These are phyloP conservation scores for Microcebus griseorufus DNA, from an alignment of 2,113 vertebrate species.

Conservation along the genomic window DNA sequence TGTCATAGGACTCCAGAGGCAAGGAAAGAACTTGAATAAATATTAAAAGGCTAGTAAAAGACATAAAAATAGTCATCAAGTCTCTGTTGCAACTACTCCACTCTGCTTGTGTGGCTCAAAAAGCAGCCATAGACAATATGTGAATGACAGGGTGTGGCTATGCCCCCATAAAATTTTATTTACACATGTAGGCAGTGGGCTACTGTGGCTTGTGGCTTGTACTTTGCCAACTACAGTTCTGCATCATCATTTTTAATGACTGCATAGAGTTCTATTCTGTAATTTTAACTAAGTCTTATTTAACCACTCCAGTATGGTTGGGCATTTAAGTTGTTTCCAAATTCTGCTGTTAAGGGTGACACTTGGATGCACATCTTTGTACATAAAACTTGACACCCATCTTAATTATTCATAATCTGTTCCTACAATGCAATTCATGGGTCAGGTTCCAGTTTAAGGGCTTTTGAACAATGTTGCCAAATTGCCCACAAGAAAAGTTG, in stretches of 20 bases:
- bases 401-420: not conserved
- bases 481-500: not conserved
- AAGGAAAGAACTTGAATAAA: not conserved
- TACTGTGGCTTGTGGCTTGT: not conserved
- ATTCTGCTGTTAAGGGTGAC: not conserved
- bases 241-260: not conserved
- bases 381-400: not conserved
- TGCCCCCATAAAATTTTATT: not conserved
- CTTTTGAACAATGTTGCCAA: not conserved
- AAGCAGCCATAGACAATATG: not conserved
- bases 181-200: not conserved
- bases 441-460: not conserved
- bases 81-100: not conserved
- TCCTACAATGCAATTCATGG: not conserved
- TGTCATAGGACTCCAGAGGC: not conserved
- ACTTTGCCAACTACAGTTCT: not conserved
- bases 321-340: not conserved
- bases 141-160: not conserved
- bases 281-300: conserved; percentile 2
- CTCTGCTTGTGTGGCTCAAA: not conserved
- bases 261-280: not conserved
- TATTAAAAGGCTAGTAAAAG: not conserved
- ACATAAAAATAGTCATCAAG: not conserved
- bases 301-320: not conserved
- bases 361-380: not conserved